Evolutionary conservation across 2,113 vertebrate genomes (phyloP), one percentile per base, ranked within the genome.

Genomic region (Chaetodon auriga): DNA sequence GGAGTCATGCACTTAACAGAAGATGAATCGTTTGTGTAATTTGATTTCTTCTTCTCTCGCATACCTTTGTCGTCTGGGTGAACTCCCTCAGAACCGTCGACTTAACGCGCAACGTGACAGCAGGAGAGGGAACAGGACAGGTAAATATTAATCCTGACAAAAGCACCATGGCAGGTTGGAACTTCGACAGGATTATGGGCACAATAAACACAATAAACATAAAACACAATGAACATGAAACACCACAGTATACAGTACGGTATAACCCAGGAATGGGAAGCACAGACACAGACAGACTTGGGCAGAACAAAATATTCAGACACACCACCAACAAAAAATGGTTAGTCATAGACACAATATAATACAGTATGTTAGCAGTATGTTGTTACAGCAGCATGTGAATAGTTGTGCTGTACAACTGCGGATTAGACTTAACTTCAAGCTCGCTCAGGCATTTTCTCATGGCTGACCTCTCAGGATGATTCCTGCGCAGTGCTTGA

Each of bases 11-110:
- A 85, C 75, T 81, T 78, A 83, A 35, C 70, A 89, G 68, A 68
- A 70, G 76, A 68, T 77, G 75, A 90, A 81, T 82, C 25, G 62
- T 66, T 92, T 84, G 81, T 87, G 85, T 58, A 15, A 68, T 88
- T 53, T 0, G 48, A 60, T 78, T 89, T 89, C 45, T 43, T 74
- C 79, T 70, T 84, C 75, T 68, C 83, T 89, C 66, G 83, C 93
- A 83, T 95, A 95, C 95, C 94, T 95, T 93, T 91, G 87, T 93
- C 90, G 21, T 90, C 90, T 25, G 75, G 78, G 10, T 83, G 90
- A 68, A 74, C 80, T 90, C 86, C 92, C 35, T 93, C 93, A 87
- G 90, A 90, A 88, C 57, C 88, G 94, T 55, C 81, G 84, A 91
- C 81, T 94, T 86, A 88, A 91, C 90, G 93, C 84, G 87, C 74